Evolutionary conservation across 2,888 invertebrate genomes (phyloP), one percentile per base, ranked within the genome.

Genomic region (Rutpela maculata): DNA sequence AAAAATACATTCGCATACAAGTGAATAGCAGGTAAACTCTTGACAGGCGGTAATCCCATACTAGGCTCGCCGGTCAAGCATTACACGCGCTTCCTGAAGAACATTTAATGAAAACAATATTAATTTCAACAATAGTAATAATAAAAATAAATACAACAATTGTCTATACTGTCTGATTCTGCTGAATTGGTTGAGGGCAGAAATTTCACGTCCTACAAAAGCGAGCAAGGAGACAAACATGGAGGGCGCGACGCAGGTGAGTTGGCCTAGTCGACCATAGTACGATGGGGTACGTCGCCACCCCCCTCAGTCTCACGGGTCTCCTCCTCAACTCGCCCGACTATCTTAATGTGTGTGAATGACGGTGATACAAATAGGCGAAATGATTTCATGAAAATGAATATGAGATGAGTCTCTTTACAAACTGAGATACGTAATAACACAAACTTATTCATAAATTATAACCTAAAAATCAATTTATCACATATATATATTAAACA

Each of bases 401-500:
- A 76, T 75, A 77, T 74, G 76, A 74, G 79, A 84, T 83, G 84
- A 88, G 84, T 87, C 85, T 89, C 87, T 89, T 87, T 89, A 90
- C 89, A 89, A 89, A 89, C 88, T 89, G 89, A 89, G 88, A 90
- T 89, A 89, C 88, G 87, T 85, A 87, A 89, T 86, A 89, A 88
- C 88, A 89, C 88, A 88, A 87, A 86, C 87, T 88, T 89, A 88
- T 88, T 87, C 88, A 89, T 88, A 88, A 88, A 88, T 35, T 86
- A 87, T 88, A 87, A 88, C 88, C 90, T 90, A 90, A 80, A 83
- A 85, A 85, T 89, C 89, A 89, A 90, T 89, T 90, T 91, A 90
- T 90, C 90, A 91, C 90, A 91, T 90, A 90, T 87, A 43, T 43
- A 88, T 86, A 87, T 85, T 85, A 86, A 86, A 87, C 84, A 85